phyloP scores from a whole-genome alignment of 2,797 vertebrate species.

The Enteromius argenteus region DNA sequence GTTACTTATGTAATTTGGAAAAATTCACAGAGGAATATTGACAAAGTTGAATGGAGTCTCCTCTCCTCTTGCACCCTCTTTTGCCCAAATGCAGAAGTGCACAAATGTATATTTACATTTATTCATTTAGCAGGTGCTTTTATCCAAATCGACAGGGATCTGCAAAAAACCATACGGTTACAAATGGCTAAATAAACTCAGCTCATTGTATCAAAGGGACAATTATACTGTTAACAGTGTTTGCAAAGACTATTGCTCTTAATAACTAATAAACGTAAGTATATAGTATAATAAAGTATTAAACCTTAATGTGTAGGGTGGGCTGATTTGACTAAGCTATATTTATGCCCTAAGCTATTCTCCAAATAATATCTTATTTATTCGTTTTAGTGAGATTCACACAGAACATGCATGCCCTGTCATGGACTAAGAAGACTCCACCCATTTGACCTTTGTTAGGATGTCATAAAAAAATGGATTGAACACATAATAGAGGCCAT shows the following conservation, averaged over 20 bases:
- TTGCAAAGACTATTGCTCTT: neutral
- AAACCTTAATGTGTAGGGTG: neutral
- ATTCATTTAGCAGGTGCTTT: neutral
- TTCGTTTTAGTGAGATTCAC: neutral
- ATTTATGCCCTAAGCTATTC: neutral
- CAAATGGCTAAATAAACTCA: neutral
- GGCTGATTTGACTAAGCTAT: neutral
- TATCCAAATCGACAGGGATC: neutral
- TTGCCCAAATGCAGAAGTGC: neutral
- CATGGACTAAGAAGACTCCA: neutral
- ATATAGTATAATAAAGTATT: neutral
- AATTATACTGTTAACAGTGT: neutral
- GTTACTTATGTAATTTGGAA: neutral
- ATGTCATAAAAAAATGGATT: neutral
- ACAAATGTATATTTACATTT: neutral
- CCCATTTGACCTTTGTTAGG: constrained; percentile 15
- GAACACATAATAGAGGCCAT: constrained; percentile 1
- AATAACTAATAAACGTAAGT: neutral
- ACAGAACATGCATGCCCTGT: neutral
- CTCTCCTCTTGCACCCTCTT: constrained; percentile 13
- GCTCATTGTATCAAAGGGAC: neutral
- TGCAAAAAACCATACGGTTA: neutral
- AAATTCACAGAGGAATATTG: neutral
- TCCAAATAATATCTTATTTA: neutral
- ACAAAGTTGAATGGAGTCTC: neutral